Base-by-base conservation (phyloP, 1,140 invertebrate genomes). In the Bombus turneri region DNA sequence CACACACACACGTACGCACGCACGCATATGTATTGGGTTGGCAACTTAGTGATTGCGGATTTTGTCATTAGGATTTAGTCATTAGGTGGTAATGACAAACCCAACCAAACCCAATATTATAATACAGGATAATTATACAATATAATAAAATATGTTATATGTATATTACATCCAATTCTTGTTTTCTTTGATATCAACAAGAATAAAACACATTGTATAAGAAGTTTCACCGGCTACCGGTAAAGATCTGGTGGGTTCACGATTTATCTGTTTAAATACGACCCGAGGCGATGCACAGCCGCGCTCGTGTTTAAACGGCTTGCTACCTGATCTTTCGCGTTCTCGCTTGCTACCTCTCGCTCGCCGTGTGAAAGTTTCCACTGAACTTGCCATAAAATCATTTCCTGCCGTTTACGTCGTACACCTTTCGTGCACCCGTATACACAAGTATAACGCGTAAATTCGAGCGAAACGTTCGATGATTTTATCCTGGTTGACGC, bases 191-290 rank as follows among this genome's bases (percentile, higher is more conserved):
- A 73, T 28, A 25, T 25, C 2, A 59, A 15, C 31, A 25, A 34
- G 69, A 34, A 81, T 9, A n/a, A 76, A 64, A 57, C 64, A 39
- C 57, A 75, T 43, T 59, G 71, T 43, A 85, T 69, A 68, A 90
- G 78, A 79, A 73, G 69, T 39, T 59, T 72, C 37, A 59, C 57
- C 34, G 13, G 57, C 83, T 73, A 85, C 79, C n/a, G n/a, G 39
- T 72, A 86, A 86, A 75, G 87, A 86, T 64, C 73, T 75, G 86
- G 31, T 72, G 68, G 59, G 57, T 47, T 57, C 69, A 73, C 39
- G 85, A 90, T 84, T 90, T 89, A 90, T 90, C 75, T 71, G 81
- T 87, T 89, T 90, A 89, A 87, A 90, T 84, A 89, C 77, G 85
- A 74, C 88, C 77, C 73, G 77, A 57, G 88, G 88, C 87, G 81